phyloP scores from a whole-genome alignment of 2,888 invertebrate genomes.

The Brachyopa scutellaris region DNA sequence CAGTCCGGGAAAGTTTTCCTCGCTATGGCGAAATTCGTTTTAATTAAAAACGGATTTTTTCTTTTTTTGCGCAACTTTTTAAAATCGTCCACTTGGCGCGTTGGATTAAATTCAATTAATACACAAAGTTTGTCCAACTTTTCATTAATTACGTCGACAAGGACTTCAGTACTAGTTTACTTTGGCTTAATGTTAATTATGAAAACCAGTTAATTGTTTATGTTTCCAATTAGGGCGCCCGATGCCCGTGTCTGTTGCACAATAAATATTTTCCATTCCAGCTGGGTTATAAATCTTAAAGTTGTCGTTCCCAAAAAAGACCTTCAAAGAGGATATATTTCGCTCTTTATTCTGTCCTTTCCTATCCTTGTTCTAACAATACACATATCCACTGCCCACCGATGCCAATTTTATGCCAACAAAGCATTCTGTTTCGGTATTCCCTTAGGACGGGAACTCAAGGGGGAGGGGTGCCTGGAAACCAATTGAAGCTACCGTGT shows the following conservation, averaged over 20 bases:
- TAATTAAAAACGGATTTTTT: constrained; percentile 7
- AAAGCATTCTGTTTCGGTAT: neutral
- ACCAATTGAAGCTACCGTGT: too few relatives aligned
- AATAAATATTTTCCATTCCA: neutral
- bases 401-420: neutral
- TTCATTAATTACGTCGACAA: constrained; percentile 16
- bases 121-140: constrained; percentile 10
- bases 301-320: too few relatives aligned
- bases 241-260: neutral
- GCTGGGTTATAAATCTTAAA: too few relatives aligned
- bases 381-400: neutral
- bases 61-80: neutral
- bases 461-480: too few relatives aligned
- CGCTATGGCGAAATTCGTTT: neutral
- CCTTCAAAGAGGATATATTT: too few relatives aligned
- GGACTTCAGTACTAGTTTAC: neutral
- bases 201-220: constrained; percentile 9
- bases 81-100: neutral
- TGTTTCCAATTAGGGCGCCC: neutral
- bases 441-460: too few relatives aligned
- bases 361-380: neutral
- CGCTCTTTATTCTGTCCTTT: too few relatives aligned
- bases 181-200: constrained; percentile 5
- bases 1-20: too few relatives aligned
- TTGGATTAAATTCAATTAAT: constrained; percentile 17